Conservation (phyloP, 2,113 vertebrate species). For the Corapipo altera region DNA sequence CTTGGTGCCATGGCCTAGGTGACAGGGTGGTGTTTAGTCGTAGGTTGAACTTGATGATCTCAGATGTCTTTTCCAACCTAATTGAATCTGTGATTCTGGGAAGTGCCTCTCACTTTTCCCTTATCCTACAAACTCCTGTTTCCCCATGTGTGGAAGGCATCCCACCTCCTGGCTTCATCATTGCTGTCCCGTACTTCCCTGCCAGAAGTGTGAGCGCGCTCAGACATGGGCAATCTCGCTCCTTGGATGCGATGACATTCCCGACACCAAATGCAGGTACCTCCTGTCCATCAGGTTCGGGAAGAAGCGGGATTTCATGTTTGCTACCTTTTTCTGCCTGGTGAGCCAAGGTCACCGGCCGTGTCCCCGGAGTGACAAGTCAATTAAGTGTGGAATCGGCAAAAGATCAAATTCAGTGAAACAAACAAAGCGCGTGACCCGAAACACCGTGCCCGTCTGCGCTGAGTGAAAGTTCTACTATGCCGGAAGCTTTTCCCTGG, state of each 20-base stretch:
- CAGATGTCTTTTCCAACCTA: neutral
- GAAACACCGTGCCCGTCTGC: too few species aligned
- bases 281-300: rapidly evolving
- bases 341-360: rapidly evolving
- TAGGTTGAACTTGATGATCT: neutral
- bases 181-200: neutral
- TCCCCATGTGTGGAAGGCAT: neutral
- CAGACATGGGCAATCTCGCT: neutral
- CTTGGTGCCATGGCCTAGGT: neutral
- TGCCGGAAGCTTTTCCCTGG: neutral
- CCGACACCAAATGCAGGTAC: rapidly evolving
- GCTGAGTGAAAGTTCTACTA: rapidly evolving
- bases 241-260: too few species aligned
- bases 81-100: neutral
- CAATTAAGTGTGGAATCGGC: rapidly evolving
- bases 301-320: neutral
- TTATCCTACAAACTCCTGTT: rapidly evolving
- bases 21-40: neutral
- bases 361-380: rapidly evolving
- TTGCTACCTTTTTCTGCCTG: too few species aligned
- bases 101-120: neutral
- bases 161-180: rapidly evolving
- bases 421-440: rapidly evolving
- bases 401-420: neutral
- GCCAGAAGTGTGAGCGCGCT: rapidly evolving